A percentile compares a stretch with the other conserved stretches of the same genome.
phyloP scores from a whole-genome alignment of 2,797 vertebrate species.

The Poecilia gillii region DNA sequence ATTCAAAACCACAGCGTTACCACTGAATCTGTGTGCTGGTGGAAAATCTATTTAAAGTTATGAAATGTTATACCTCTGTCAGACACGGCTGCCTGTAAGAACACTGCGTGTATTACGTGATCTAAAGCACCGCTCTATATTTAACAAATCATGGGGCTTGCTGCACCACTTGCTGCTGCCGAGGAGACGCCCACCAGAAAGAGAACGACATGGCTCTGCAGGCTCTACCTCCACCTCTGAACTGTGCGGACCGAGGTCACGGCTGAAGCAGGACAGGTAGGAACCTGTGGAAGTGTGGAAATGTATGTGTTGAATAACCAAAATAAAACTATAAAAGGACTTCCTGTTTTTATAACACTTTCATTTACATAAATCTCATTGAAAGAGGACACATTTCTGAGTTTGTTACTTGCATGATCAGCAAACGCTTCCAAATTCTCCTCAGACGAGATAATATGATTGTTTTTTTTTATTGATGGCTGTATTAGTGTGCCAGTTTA shows the following conservation, averaged over 20 bases:
- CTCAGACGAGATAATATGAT: background rate
- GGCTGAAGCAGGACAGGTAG: conserved; percentile 70
- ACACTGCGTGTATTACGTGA: conserved; percentile 77
- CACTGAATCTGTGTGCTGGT: conserved; percentile 27
- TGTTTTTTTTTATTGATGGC: background rate
- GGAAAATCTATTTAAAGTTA: conserved; percentile 72
- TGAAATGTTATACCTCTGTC: conserved; percentile 76
- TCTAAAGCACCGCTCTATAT: conserved; percentile 80
- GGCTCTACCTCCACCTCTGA: conserved; percentile 35
- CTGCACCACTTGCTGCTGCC: conserved; percentile 34
- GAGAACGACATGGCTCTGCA: conserved; percentile 51
- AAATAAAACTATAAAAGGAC: background rate
- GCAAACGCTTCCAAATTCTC: background rate
- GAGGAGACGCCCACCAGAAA: conserved; percentile 58
- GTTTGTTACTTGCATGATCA: background rate
- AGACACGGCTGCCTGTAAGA: conserved; percentile 42
- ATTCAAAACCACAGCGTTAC: conserved; percentile 5
- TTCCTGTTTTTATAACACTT: background rate
- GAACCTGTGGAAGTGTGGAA: conserved; percentile 18
- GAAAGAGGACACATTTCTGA: background rate
- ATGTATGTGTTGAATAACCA: conserved; percentile 2
- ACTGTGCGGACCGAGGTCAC: conserved; percentile 37
- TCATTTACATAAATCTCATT: background rate
- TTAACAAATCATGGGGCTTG: conserved; percentile 79
- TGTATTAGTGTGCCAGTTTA: conserved; percentile 9